Evolutionary conservation across 1,140 invertebrate species (phyloP), one percentile per base, ranked within the genome.

Genomic region (Atopsyche davidsoni): DNA sequence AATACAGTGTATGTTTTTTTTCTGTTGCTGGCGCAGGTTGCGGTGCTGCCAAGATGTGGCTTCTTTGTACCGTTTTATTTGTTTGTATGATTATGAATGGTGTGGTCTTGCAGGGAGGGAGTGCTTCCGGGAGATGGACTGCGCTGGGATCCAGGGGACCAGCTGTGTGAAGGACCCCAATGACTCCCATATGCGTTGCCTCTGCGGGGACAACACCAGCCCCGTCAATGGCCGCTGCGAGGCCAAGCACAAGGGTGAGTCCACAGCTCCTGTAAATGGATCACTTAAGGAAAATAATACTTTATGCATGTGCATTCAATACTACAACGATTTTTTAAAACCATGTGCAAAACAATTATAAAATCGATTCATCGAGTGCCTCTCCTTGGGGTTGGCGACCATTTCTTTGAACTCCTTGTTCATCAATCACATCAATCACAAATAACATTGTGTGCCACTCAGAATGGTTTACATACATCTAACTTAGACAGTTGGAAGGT

Each of bases 401-500:
- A n/a, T n/a, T n/a, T n/a, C 69, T 42, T 81, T 77, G 40, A 89
- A 62, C 52, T 78, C 77, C 58, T 71, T 67, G 53, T 81, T 80
- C 61, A 82, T 80, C 38, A 92, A 73, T 44, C 88, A 82, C 34
- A 79, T n/a, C n/a, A n/a, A n/a, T n/a, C n/a, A n/a, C n/a, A 74
- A 1, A 92, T 64, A 3, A 89, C 68, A 60, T 85, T 80, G 11
- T 79, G 73, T 28, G 85, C 85, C 50, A 83, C 75, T 83, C 75
- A 39, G 79, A 67, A 14, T 85, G 84, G 54, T 79, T 76, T 4
- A 83, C 46, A 89, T 63, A 51, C 85, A 79, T 46, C 86, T 53
- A 0, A 80, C 77, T 60, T 83, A 77, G 16, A 85, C 67, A 10
- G 70, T 69, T 64, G 40, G 67, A 64, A 10, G 73, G 55, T n/a